Evolutionary conservation across 2,797 vertebrate species (phyloP).

Genomic region (Tapera naevia): DNA sequence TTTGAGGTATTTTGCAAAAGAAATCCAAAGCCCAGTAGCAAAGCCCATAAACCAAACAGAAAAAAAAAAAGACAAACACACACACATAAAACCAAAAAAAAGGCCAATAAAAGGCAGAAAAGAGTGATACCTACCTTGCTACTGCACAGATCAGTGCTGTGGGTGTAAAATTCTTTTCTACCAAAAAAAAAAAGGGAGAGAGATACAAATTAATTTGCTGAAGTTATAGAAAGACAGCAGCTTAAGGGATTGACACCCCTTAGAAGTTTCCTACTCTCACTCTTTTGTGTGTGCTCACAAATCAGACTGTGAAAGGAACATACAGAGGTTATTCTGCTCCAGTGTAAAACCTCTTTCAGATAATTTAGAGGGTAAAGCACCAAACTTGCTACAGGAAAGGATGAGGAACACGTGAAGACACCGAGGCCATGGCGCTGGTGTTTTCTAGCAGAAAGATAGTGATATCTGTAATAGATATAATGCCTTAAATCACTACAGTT

Average conservation of each 20-base stretch:
- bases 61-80: too few relatives aligned
- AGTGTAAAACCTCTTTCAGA: neutral
- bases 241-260: neutral
- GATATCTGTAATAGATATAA: neutral
- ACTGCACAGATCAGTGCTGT: neutral
- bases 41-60: neutral
- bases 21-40: neutral
- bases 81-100: neutral
- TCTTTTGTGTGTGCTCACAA: neutral
- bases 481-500: neutral
- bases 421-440: neutral
- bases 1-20: neutral
- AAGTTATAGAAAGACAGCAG: neutral
- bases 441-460: neutral
- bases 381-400: neutral
- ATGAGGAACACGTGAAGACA: neutral
- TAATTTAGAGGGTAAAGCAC: neutral
- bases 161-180: neutral
- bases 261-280: neutral
- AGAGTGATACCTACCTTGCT: neutral
- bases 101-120: neutral
- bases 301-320: neutral
- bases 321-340: neutral
- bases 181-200: neutral
- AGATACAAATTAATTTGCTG: neutral